Evolutionary conservation across 2,888 invertebrate species (phyloP), one percentile per base, ranked within the genome.

Genomic region (Junonia oenone): DNA sequence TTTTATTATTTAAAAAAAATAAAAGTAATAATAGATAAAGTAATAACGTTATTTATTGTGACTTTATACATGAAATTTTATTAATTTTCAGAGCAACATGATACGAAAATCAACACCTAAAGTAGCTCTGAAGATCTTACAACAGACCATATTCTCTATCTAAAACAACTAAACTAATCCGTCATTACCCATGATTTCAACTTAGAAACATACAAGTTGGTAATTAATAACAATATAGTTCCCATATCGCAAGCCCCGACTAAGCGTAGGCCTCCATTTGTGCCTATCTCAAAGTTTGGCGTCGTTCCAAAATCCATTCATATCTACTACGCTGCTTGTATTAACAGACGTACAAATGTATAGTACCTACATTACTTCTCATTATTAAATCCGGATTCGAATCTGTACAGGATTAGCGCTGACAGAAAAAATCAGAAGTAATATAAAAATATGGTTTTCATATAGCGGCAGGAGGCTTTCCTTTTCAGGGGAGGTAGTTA

Each of bases 241-340:
- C 6, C 6, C 11, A 2, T 26, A 43, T 43, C 43, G 43, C 22
- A 13, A 40, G 40, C 2, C 14, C 38, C 17, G 40, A 43, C 43
- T 22, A 26, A 13, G 14, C 47, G 29, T 31, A 54, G 40, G 53
- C 49, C 53, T 46, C 15, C 45, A 49, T 37, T 29, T 26, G 27
- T 48, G 35, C 45, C 48, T 45, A 37, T 40, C 27, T 55, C 43
- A 45, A 40, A 50, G 19, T 27, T 45, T 57, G 57, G 57, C 57
- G 27, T 46, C 38, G 31, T 27, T 46, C 57, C 57, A 57, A 49
- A 31, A 33, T 38, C 40, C 47, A 40, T 47, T 47, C 31, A 53
- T 15, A 43, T 26, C 43, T 26, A 26, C 43, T 43, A 43, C 13
- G 26, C 13, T 13, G 43, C 13, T 43, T 11, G 43, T 14, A 43